Evolutionary conservation across 2,797 vertebrate genomes (phyloP).

Genomic region (Distichodus sexfasciatus): DNA sequence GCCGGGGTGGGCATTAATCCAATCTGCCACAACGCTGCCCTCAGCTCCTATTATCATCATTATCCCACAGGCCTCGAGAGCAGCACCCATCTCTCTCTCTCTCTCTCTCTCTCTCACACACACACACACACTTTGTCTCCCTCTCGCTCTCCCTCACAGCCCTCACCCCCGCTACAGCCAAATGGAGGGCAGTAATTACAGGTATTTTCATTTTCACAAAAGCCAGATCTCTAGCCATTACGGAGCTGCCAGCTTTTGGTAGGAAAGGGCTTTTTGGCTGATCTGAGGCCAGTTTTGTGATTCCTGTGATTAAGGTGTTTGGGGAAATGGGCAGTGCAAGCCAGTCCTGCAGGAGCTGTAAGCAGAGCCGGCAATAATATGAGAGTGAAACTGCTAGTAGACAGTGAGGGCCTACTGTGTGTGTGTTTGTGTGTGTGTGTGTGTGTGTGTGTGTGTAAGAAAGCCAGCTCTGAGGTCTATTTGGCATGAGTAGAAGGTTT

Average conservation of each 20-base stretch:
- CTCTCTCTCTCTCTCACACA: not conserved
- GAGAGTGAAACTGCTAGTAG: too few species aligned
- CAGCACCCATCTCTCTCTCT: not conserved
- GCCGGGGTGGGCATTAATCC: conserved; percentile 46
- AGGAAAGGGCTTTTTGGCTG: not conserved
- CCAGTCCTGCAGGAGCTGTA: too few species aligned
- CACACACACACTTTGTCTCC: too few species aligned
- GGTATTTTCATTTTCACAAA: conserved; percentile 35
- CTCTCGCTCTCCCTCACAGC: not conserved
- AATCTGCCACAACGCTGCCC: conserved; percentile 24
- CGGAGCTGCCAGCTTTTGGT: conserved; percentile 17
- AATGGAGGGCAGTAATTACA: conserved; percentile 31
- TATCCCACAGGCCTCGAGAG: conserved; percentile 36
- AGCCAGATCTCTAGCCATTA: conserved; percentile 15
- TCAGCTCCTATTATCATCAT: conserved; percentile 46
- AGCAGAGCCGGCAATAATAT: too few species aligned
- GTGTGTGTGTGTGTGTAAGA: not conserved
- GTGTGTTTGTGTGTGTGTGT: too few species aligned
- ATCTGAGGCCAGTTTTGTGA: conserved; percentile 9
- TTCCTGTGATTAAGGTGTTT: too few species aligned
- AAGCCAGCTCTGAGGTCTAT: not conserved
- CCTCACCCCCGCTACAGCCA: not conserved
- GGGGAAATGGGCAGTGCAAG: too few species aligned
- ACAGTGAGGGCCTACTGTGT: not conserved
- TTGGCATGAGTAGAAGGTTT: not conserved